Evolutionary conservation across 2,797 vertebrate species (phyloP), one percentile per base, ranked within the genome.

Genomic region (Spizella passerina): DNA sequence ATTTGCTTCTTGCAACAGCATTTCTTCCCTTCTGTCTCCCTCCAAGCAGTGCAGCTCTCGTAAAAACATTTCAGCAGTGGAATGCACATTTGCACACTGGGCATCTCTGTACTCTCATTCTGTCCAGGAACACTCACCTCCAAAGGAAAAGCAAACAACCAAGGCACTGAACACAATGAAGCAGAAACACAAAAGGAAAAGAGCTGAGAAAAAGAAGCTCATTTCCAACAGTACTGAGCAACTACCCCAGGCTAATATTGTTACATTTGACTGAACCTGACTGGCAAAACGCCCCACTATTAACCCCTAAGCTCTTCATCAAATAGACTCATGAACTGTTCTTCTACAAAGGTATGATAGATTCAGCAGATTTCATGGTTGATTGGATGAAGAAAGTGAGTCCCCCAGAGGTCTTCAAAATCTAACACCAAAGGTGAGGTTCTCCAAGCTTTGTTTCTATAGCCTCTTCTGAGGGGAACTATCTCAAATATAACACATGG

Each of bases 141-240:
- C 76, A 91, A 79, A 95, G 73, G 61, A 86, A 83, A 93, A 80
- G 83, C 4, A 19, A 95, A 77, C 83, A 95, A 72, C 14, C 79
- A 86, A 61, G 71, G 82, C 83, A 73, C 78, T 53, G 61, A 94
- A 93, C 86, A 95, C 83, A 92, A 80, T 84, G 92, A 94, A 94
- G 90, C 78, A 96, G 92, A 96, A 94, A 96, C 61, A 92, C 91
- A 91, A 93, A 89, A 63, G 75, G 41, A 94, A 95, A 92, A 88
- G 39, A 68, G 59, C 73, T 66, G 85, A 81, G 86, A 86, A 94
- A 94, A 43, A 94, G 79, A 6, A 96, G 63, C 57, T 93, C 26
- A 83, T 90, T 96, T 96, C 60, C 70, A 86, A 82, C 53, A 81
- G 65, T 43, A 88, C 55, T 39, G 93, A 95, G 90, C 18, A 75